These are phyloP conservation scores for Drosophila prolongata DNA, from an alignment of 2,888 invertebrate genomes.

Conservation along the genomic window DNA sequence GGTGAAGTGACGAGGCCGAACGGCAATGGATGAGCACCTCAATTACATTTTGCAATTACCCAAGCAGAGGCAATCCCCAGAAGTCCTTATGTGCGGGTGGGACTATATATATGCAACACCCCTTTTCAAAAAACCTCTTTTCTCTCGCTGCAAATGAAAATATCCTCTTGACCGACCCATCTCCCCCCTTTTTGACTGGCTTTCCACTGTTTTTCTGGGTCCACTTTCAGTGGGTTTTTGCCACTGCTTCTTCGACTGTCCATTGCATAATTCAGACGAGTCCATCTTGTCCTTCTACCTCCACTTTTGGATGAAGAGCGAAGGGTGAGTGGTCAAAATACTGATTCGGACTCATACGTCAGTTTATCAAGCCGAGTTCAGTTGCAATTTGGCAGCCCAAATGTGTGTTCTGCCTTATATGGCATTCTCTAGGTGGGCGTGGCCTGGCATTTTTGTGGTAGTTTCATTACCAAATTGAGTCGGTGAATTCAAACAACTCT, in stretches of 20 bases:
- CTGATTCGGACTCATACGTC: constrained; percentile 30
- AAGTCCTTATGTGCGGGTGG: neutral
- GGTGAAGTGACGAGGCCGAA: constrained; percentile 25
- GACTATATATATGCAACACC: constrained; percentile 4
- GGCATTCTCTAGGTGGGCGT: constrained; percentile 10
- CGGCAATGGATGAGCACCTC: constrained; percentile 30
- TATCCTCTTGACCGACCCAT: constrained; percentile 34
- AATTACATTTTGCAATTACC: constrained; percentile 51
- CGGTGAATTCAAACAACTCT: neutral
- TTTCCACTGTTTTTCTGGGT: constrained; percentile 17
- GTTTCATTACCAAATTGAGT: constrained; percentile 51
- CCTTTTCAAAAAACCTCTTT: constrained; percentile 15
- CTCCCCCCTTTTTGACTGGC: constrained; percentile 2
- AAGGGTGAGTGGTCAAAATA: constrained; percentile 22
- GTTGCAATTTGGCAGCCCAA: constrained; percentile 20
- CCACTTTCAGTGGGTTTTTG: constrained; percentile 19
- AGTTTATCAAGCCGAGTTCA: constrained; percentile 35
- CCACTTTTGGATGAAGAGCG: neutral
- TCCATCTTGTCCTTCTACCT: constrained; percentile 34
- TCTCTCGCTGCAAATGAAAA: constrained; percentile 22
- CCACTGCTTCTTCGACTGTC: constrained; percentile 15
- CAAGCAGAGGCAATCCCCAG: constrained; percentile 18
- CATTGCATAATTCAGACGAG: constrained; percentile 52
- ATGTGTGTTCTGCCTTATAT: neutral
- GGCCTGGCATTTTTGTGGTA: constrained; percentile 33